These are phyloP conservation scores for Labeo catla DNA, from an alignment of 2,113 vertebrate genomes.

Conservation along the genomic window DNA sequence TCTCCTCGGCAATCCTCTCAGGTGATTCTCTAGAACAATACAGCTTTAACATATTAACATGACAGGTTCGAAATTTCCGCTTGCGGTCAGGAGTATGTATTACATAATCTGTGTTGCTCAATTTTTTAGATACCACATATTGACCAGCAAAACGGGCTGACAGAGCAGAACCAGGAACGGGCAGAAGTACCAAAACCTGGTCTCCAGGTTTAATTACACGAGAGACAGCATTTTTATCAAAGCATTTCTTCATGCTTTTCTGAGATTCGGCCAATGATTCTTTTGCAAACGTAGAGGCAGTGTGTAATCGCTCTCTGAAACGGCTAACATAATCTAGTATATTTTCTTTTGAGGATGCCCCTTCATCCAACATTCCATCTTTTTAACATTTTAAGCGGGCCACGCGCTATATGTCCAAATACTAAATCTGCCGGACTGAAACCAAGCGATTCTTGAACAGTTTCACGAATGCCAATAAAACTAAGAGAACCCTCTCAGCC, in stretches of 20 bases:
- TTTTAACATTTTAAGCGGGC: slow-evolving; percentile 8
- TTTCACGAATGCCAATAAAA: neutral
- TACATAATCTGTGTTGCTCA: slow-evolving; percentile 9
- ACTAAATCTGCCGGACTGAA: neutral
- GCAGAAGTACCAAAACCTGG: neutral
- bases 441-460: neutral
- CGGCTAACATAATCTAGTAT: neutral
- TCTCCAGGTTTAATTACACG: neutral
- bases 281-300: neutral
- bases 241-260: neutral
- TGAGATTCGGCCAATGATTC: neutral
- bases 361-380: neutral
- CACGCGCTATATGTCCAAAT: neutral
- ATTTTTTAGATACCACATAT: neutral
- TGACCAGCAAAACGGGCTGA: slow-evolving; percentile 1
- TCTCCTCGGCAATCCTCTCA: too few species aligned
- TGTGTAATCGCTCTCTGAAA: neutral
- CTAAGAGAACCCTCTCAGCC: neutral
- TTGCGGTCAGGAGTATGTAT: neutral
- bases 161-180: neutral
- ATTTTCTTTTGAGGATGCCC: neutral
- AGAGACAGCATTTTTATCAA: neutral
- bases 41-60: too few species aligned
- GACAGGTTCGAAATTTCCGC: too few species aligned
- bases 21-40: too few species aligned